Evolutionary conservation across 2,113 vertebrate species (phyloP).

Genomic region (Heterocephalus glaber): DNA sequence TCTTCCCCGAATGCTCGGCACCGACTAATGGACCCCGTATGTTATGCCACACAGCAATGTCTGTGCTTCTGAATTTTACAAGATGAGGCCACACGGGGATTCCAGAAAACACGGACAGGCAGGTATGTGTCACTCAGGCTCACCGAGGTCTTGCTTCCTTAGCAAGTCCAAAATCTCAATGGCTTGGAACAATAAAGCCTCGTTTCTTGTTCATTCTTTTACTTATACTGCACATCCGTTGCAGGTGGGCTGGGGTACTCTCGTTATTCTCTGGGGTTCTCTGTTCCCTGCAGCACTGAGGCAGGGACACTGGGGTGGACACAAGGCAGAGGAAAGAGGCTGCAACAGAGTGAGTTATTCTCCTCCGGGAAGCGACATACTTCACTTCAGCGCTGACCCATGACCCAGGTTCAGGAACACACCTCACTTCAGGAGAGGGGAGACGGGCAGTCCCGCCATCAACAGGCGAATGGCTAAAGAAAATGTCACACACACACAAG

Average conservation of each 20-base stretch:
- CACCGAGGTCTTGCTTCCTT: neutral
- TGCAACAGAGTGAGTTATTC: neutral
- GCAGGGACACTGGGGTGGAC: neutral
- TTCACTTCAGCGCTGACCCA: neutral
- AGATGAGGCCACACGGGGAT: neutral
- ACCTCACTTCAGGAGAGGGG: neutral
- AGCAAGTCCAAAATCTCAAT: neutral
- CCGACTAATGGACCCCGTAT: no score
- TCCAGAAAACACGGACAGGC: neutral
- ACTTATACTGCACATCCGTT: neutral
- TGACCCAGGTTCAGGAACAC: neutral
- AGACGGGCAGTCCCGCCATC: neutral
- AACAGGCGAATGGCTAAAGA: neutral
- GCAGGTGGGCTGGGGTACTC: neutral
- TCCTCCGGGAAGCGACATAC: neutral
- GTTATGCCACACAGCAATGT: no score
- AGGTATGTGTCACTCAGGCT: neutral
- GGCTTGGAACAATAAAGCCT: neutral
- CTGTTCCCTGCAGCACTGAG: neutral
- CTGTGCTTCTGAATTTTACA: no score
- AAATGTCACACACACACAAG: neutral
- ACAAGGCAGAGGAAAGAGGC: neutral
- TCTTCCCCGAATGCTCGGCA: no score
- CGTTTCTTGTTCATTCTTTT: neutral
- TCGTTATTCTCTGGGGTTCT: neutral